Evolutionary conservation across 2,888 invertebrate species (phyloP).

Genomic region (Saturnia pavonia): DNA sequence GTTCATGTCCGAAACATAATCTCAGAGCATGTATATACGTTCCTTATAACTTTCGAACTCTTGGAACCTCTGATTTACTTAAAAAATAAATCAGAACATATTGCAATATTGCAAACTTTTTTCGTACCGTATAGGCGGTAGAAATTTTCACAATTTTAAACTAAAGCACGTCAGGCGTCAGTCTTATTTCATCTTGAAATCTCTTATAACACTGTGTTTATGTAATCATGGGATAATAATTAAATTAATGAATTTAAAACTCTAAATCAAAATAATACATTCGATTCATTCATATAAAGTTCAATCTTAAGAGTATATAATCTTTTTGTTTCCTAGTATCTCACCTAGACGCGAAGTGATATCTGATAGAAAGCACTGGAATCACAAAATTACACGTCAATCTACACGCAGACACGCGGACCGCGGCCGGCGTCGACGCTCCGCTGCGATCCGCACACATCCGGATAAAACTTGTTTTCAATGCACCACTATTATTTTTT

Average conservation of each 20-base stretch:
- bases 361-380: slow-evolving; percentile 43
- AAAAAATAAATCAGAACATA: neutral
- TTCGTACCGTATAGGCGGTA: neutral
- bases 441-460: slow-evolving; percentile 39
- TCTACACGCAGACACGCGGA: slow-evolving; percentile 66
- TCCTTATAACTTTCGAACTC: neutral
- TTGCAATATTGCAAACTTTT: neutral
- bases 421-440: slow-evolving; percentile 45
- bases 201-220: neutral
- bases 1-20: too few relatives aligned
- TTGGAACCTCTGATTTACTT: neutral
- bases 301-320: neutral
- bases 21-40: too few relatives aligned
- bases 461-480: slow-evolving; percentile 40
- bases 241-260: neutral
- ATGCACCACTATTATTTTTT: slow-evolving; percentile 13
- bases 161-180: neutral
- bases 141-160: neutral
- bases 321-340: neutral
- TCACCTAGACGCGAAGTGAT: slow-evolving; percentile 17
- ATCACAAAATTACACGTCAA: slow-evolving; percentile 74
- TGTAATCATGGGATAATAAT: neutral
- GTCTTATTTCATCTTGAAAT: neutral
- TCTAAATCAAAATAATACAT: neutral
- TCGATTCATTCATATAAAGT: neutral